These are phyloP conservation scores for Nasonia oneida DNA, from an alignment of 2,888 invertebrate genomes.

Conservation along the genomic window DNA sequence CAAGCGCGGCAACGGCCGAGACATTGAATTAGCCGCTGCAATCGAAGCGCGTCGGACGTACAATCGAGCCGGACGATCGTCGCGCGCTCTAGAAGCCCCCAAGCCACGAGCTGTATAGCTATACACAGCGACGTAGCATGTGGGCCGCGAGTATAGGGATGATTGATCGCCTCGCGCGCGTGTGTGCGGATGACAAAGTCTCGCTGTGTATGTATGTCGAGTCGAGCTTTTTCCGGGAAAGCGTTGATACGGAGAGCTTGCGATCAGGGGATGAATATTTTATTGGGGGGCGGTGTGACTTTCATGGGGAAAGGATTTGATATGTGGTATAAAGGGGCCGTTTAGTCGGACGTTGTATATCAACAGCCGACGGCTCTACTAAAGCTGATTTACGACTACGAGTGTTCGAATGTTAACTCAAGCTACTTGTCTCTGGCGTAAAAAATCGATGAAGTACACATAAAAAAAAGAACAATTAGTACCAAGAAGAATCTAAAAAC, in stretches of 20 bases:
- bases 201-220: background rate
- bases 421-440: background rate
- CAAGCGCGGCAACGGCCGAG: conserved; percentile 60
- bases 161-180: background rate
- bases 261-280: background rate
- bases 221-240: background rate
- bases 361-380: background rate
- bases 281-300: background rate
- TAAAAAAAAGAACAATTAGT: conserved; percentile 4
- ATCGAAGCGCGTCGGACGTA: conserved; percentile 45
- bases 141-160: background rate
- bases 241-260: background rate
- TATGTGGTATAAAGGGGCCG: background rate
- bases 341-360: background rate
- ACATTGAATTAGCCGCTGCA: conserved; percentile 63
- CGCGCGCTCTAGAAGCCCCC: background rate
- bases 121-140: background rate
- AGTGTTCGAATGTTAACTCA: background rate
- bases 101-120: background rate
- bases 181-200: background rate
- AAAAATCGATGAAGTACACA: background rate
- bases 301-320: background rate
- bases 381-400: background rate
- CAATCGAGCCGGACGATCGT: background rate
- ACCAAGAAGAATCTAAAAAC: background rate